Base-by-base conservation (phyloP, 2,888 invertebrate genomes). In the Noctua fimbriata region DNA sequence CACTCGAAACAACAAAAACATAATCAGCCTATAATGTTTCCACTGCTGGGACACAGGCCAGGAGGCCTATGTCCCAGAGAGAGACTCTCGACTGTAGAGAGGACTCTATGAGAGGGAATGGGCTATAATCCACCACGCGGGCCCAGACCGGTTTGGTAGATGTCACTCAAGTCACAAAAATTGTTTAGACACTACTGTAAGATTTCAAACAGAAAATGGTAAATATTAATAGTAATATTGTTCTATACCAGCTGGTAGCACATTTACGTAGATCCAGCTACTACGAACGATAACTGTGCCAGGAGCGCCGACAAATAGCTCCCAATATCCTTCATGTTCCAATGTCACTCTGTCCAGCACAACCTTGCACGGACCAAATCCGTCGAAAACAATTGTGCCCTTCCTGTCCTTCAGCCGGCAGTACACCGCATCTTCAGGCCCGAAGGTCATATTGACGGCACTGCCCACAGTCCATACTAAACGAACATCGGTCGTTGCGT, bases 301-400 rank as follows among this genome's bases (percentile, higher is more conserved):
- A 0, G 91, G 85, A 10, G 89, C 36, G 0, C 91, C 94, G 3
- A 94, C 86, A 1, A 83, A 79, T 88, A 95, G 89, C 32, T 36
- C 92, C 96, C 96, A 96, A 0, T 55, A 21, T 0, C 96, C 96
- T 1, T 52, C 55, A 74, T 95, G 94, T 7, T 91, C 88, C 0
- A 21, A 28, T 1, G 88, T 90, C 0, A 92, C 95, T 73, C 92
- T 91, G 10, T 92, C 90, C 24, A 96, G 28, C 0, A 73, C 81
- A 21, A 96, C 83, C 58, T 81, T 88, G 84, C 96, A 96, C 75
- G 87, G 91, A 7, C 96, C 95, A 67, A 95, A 96, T 60, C 91
- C 91, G 55, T 96, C 94, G 78, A 91, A 95, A 16, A 93, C 85
- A 0, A 81, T 86, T 32, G 81, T 73, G 0, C 90, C 90, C 16